These are phyloP conservation scores for Dendroctonus valens DNA, from an alignment of 1,140 invertebrate genomes.

Conservation along the genomic window DNA sequence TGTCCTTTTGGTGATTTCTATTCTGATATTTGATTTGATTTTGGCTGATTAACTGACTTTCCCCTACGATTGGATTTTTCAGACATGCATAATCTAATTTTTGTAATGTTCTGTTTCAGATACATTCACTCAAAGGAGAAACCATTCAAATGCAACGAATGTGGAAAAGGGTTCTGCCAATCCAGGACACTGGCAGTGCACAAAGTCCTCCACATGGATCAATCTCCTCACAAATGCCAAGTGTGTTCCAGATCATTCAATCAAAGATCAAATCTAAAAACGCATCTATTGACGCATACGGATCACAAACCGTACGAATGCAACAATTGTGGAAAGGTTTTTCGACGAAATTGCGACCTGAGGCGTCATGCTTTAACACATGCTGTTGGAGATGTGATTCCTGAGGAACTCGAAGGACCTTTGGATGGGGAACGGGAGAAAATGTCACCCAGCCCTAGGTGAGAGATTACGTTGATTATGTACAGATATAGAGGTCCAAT, in stretches of 20 bases:
- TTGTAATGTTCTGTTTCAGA: conserved; percentile 58
- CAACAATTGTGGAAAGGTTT: conserved; percentile 84
- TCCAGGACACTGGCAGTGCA: conserved; percentile 90
- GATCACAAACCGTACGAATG: conserved; percentile 95
- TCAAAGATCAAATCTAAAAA: conserved; percentile 89
- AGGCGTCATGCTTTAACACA: conserved; percentile 81
- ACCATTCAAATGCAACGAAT: conserved; percentile 93
- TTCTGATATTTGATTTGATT: not conserved
- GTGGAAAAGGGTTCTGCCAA: conserved; percentile 96
- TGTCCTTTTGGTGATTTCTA: too few relatives aligned
- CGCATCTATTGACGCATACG: conserved; percentile 91
- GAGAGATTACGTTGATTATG: not conserved
- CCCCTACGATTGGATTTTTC: too few relatives aligned
- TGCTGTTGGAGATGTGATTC: conserved; percentile 76
- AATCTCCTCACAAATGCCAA: conserved; percentile 89
- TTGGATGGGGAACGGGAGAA: conserved; percentile 21
- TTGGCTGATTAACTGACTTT: too few relatives aligned
- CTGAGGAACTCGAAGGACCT: conserved; percentile 56
- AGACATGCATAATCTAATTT: not conserved
- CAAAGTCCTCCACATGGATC: conserved; percentile 89
- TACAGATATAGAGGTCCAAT: too few relatives aligned
- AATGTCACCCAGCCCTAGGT: conserved; percentile 32
- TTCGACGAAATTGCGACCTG: conserved; percentile 81
- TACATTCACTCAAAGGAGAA: conserved; percentile 98
- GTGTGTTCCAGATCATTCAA: conserved; percentile 87